Percentiles rank a stretch among this genome's conserved stretches.
phyloP scores from a whole-genome alignment of 2,888 invertebrate species.

The Eulithis testata region DNA sequence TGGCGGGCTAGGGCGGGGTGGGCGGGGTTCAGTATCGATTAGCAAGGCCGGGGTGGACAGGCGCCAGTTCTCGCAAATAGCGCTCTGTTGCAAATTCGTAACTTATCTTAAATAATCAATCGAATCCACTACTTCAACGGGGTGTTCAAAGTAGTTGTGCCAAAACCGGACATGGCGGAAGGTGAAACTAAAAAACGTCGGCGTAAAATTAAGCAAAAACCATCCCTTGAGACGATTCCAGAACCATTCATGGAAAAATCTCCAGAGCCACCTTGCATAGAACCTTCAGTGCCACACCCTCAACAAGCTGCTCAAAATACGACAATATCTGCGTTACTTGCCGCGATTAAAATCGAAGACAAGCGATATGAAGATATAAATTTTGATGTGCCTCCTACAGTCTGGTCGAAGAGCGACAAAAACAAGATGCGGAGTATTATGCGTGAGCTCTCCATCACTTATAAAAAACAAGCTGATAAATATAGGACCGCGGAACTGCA shows the following conservation, averaged over 20 bases:
- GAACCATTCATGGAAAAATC: neutral
- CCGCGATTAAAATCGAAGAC: conserved; percentile 17
- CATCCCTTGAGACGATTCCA: neutral
- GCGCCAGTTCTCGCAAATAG: neutral
- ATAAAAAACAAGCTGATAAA: conserved; percentile 4
- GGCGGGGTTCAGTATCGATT: conserved; percentile 12
- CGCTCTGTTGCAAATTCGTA: neutral
- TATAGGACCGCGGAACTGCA: neutral
- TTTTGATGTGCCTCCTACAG: conserved; percentile 9
- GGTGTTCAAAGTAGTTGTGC: conserved; percentile 1
- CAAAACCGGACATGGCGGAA: neutral
- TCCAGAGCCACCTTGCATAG: neutral
- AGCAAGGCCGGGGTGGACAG: conserved; percentile 5
- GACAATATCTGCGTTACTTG: neutral
- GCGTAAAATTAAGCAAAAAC: neutral
- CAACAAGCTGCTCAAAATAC: neutral
- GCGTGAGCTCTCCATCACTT: conserved; percentile 3
- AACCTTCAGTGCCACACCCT: neutral
- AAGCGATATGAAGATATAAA: conserved; percentile 9
- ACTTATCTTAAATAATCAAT: neutral
- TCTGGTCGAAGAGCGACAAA: conserved; percentile 15
- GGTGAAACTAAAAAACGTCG: neutral
- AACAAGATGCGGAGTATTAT: conserved; percentile 18
- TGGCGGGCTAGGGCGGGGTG: neutral
- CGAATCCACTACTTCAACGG: neutral